phyloP scores from a whole-genome alignment of 2,797 vertebrate species.

The Antrozous pallidus region DNA sequence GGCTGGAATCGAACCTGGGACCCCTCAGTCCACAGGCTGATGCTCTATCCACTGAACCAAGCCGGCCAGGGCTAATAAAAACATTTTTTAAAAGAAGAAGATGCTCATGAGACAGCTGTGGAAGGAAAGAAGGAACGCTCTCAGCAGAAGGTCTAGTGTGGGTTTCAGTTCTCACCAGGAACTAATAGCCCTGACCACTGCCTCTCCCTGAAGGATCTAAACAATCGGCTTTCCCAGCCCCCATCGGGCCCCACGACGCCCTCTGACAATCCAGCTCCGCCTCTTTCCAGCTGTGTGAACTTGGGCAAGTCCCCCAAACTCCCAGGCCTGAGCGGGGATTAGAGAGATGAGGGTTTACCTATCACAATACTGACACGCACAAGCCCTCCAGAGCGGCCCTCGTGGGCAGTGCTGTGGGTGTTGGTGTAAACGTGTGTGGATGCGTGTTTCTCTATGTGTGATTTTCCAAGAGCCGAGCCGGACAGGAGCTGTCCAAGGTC shows the following conservation, averaged over 20 bases:
- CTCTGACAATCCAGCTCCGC: not conserved
- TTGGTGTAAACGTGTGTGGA: accelerated
- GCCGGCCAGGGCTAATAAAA: no score
- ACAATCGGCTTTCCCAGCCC: not conserved
- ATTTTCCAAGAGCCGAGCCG: not conserved
- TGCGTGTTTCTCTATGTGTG: not conserved
- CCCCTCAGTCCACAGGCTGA: no score
- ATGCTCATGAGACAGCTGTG: not conserved
- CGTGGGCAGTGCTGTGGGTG: not conserved
- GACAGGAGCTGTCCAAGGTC: not conserved
- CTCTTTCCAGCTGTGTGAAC: not conserved
- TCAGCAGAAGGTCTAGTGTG: not conserved
- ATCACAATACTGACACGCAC: not conserved
- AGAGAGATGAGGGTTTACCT: not conserved
- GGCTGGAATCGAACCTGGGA: no score
- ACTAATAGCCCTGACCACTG: not conserved
- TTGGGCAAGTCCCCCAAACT: not conserved
- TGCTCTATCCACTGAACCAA: no score
- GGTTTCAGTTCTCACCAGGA: not conserved
- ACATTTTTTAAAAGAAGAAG: not conserved
- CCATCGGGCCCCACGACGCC: accelerated
- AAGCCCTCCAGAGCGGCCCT: not conserved
- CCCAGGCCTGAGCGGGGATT: not conserved
- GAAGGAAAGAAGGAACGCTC: not conserved
- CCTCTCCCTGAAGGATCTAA: not conserved